These are phyloP conservation scores for Micoletzkya japonica DNA, from an alignment of 2,888 invertebrate genomes.

Conservation along the genomic window DNA sequence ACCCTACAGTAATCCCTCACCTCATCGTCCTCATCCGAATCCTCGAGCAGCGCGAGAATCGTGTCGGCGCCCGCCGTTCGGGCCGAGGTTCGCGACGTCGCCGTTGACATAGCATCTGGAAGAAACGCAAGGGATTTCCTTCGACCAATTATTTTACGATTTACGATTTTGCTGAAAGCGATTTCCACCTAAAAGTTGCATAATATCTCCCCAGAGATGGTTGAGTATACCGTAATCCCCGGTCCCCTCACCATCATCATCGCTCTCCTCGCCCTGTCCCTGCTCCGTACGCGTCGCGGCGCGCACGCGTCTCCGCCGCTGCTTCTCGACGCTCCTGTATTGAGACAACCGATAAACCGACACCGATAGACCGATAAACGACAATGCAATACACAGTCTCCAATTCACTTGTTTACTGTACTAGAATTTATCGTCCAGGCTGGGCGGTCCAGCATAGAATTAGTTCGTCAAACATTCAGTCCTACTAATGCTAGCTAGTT, in stretches of 20 bases:
- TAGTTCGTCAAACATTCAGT: too few relatives aligned
- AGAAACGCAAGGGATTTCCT: not conserved
- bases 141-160: too few relatives aligned
- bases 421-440: too few relatives aligned
- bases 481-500: too few relatives aligned
- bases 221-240: not conserved
- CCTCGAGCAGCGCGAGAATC: constrained; percentile 54
- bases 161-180: not conserved
- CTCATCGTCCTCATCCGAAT: constrained; percentile 49
- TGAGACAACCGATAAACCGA: too few relatives aligned
- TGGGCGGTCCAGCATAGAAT: too few relatives aligned
- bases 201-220: not conserved
- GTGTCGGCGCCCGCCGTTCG: constrained; percentile 58
- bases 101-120: constrained; percentile 29
- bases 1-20: constrained; percentile 42
- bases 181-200: not conserved
- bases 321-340: constrained; percentile 45
- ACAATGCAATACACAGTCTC: too few relatives aligned
- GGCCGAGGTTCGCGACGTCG: constrained; percentile 43
- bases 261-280: constrained; percentile 22
- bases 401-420: too few relatives aligned
- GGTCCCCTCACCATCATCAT: constrained; percentile 8
- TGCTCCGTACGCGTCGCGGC: not conserved
- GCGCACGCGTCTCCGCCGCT: constrained; percentile 27
- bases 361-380: too few relatives aligned